These are phyloP conservation scores for Mythimna ferrago DNA, from an alignment of 2,888 invertebrate species.

Conservation along the genomic window DNA sequence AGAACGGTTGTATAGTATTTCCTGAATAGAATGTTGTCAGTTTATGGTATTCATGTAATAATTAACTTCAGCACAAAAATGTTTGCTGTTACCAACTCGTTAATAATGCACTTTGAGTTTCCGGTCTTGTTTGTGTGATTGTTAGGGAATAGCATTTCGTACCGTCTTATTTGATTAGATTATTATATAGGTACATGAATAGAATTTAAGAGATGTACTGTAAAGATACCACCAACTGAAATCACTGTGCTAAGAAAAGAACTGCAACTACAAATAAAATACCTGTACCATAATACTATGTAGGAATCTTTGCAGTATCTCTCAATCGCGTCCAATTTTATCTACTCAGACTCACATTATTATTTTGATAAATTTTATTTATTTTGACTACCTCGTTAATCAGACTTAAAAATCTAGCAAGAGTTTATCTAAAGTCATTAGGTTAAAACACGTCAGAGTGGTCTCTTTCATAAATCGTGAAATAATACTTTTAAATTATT, in stretches of 20 bases:
- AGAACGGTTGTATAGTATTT: slow-evolving; percentile 67
- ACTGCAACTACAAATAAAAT: background rate
- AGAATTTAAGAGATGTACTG: slow-evolving; percentile 38
- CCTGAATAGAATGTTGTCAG: slow-evolving; percentile 64
- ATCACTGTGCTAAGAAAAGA: slow-evolving; percentile 18
- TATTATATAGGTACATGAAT: slow-evolving; percentile 4
- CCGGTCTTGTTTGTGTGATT: slow-evolving; percentile 38
- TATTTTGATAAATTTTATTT: slow-evolving; percentile 43
- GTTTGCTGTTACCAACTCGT: slow-evolving; percentile 75
- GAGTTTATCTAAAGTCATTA: slow-evolving; percentile 45
- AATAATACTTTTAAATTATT: slow-evolving; percentile 35
- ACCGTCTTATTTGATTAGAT: slow-evolving; percentile 36
- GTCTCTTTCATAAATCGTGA: slow-evolving; percentile 29
- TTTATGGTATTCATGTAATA: slow-evolving; percentile 64
- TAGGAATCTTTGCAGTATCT: slow-evolving; percentile 34
- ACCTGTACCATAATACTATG: background rate
- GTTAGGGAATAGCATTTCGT: slow-evolving; percentile 65
- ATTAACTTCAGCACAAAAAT: slow-evolving; percentile 67
- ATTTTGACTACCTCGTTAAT: slow-evolving; percentile 51
- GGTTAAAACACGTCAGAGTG: slow-evolving; percentile 35
- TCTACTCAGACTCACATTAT: slow-evolving; percentile 40
- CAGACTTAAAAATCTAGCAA: slow-evolving; percentile 47
- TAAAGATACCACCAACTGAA: slow-evolving; percentile 25
- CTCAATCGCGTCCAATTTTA: slow-evolving; percentile 47
- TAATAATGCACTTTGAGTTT: slow-evolving; percentile 85